Conservation (phyloP, 1,140 invertebrate genomes). For the Dinoponera quadriceps region DNA sequence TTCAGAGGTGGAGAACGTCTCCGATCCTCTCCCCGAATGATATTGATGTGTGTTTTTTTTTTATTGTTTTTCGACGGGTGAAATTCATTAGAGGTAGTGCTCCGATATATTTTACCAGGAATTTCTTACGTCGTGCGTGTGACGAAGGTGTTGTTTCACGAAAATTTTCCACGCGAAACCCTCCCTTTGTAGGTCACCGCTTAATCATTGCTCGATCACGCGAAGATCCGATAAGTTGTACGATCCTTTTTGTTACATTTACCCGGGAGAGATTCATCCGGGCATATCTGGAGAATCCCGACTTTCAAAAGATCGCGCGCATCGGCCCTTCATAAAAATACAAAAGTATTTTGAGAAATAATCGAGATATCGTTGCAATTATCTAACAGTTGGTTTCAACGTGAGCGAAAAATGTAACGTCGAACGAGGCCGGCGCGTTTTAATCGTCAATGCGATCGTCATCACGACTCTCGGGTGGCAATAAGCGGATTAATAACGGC, state of each 20-base stretch:
- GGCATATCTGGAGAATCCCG: background rate
- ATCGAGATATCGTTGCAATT: background rate
- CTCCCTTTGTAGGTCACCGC: background rate
- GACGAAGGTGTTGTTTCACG: background rate
- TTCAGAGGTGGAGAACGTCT: constrained; percentile 11
- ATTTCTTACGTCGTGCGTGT: background rate
- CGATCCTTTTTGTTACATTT: too few relatives aligned
- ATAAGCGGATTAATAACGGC: constrained; percentile 2
- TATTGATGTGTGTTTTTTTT: constrained; percentile 27
- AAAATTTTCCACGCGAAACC: background rate
- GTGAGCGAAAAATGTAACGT: background rate
- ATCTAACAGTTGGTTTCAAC: background rate
- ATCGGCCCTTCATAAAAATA: background rate
- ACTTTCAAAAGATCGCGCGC: background rate
- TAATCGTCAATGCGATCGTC: background rate
- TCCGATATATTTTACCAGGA: background rate
- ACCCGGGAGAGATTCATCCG: too few relatives aligned
- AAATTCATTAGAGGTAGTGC: constrained; percentile 37
- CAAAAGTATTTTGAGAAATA: background rate
- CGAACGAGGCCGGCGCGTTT: background rate
- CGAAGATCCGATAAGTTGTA: background rate
- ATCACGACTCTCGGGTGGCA: too few relatives aligned
- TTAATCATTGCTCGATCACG: background rate
- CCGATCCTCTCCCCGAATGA: background rate
- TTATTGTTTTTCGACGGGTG: background rate